Conservation (phyloP, 2,888 invertebrate genomes). For the Syrphus vitripennis region DNA sequence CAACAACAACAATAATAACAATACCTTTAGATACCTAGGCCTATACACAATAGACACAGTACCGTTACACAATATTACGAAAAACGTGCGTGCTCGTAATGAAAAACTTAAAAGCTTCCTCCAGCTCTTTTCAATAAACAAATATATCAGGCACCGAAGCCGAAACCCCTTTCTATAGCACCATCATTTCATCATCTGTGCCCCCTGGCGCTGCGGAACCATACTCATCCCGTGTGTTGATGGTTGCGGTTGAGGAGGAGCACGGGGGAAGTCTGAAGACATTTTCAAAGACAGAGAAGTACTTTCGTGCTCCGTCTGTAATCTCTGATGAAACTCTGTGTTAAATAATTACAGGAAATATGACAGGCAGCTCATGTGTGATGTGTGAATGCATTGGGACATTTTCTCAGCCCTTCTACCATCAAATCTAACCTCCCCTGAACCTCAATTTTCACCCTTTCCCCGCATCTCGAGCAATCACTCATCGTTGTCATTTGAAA, state of each 20-base stretch:
- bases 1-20: neutral
- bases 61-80: neutral
- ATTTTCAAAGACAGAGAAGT: constrained; percentile 1
- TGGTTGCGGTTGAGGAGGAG: neutral
- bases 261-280: too few relatives aligned
- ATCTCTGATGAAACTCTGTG: constrained; percentile 52
- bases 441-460: neutral
- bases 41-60: neutral
- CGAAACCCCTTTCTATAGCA: constrained; percentile 2
- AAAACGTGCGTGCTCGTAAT: constrained; percentile 47
- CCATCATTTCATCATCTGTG: neutral
- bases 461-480: constrained; percentile 24
- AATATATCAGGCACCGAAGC: constrained; percentile 14
- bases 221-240: neutral
- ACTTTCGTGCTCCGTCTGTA: constrained; percentile 3
- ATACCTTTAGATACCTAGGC: too few relatives aligned
- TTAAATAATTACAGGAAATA: constrained; percentile 64
- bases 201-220: neutral
- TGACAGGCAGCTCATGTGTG: constrained; percentile 54
- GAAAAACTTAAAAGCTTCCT: constrained; percentile 53
- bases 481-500: constrained; percentile 46
- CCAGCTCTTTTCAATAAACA: constrained; percentile 27
- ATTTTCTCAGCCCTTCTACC: neutral
- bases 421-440: neutral
- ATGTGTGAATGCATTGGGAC: constrained; percentile 1